These are phyloP conservation scores for Ischnus inquisitorius DNA, from an alignment of 2,888 invertebrate genomes.

Conservation along the genomic window DNA sequence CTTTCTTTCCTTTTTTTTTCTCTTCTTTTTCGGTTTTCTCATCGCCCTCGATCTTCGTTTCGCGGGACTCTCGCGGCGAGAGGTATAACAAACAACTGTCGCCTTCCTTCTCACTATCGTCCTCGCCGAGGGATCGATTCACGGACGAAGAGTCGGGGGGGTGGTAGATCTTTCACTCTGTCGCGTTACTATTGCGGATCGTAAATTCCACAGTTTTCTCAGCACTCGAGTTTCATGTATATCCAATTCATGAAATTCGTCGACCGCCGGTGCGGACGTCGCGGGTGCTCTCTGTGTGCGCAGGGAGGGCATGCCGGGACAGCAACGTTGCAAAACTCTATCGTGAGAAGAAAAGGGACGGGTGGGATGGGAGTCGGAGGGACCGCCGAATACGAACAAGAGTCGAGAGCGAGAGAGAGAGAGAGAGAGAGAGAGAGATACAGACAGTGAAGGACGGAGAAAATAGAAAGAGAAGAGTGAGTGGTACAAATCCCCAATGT, in stretches of 20 bases:
- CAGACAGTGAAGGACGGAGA: no score
- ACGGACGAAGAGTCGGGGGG: background rate
- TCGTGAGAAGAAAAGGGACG: slow-evolving; percentile 5
- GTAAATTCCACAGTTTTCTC: slow-evolving; percentile 37
- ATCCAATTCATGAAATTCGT: slow-evolving; percentile 48
- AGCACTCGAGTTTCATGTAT: slow-evolving; percentile 43
- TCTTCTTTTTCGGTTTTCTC: slow-evolving; percentile 22
- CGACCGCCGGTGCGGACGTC: slow-evolving; percentile 8
- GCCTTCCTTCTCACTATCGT: slow-evolving; percentile 33
- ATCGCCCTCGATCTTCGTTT: slow-evolving; percentile 27
- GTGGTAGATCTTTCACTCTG: slow-evolving; percentile 9
- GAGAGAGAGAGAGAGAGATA: no score
- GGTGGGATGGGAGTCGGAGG: background rate
- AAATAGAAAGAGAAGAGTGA: slow-evolving; percentile 14
- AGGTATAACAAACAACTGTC: slow-evolving; percentile 48
- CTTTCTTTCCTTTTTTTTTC: slow-evolving; percentile 10
- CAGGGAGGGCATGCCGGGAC: background rate
- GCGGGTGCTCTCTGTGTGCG: background rate
- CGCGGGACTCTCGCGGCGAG: background rate
- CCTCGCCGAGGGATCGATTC: slow-evolving; percentile 60
- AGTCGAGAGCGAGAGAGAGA: no score
- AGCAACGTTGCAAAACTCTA: slow-evolving; percentile 6
- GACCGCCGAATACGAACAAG: slow-evolving; percentile 1
- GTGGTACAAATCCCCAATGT: slow-evolving; percentile 48
- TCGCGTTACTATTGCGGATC: slow-evolving; percentile 48